A percentile compares a stretch with the other conserved stretches of the same genome.
Conservation (phyloP, 1,140 invertebrate species). For the Drosophila paulistorum region DNA sequence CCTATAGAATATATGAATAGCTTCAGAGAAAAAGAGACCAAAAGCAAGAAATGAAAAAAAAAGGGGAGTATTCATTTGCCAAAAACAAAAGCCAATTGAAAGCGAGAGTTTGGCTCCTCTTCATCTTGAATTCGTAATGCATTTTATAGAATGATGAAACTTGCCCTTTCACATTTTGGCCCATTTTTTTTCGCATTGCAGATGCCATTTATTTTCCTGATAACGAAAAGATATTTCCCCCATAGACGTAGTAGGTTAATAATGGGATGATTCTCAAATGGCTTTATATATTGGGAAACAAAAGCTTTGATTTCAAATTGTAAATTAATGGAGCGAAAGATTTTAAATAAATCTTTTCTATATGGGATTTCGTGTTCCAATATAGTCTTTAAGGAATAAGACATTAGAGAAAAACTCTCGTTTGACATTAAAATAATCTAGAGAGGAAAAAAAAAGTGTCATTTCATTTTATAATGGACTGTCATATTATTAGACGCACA, state of each 20-base stretch:
- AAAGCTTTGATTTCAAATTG: too few species aligned
- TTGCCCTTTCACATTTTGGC: neutral
- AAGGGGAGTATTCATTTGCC: neutral
- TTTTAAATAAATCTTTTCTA: too few species aligned
- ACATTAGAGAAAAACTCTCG: too few species aligned
- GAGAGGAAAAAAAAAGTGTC: neutral
- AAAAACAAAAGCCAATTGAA: slow-evolving; percentile 32
- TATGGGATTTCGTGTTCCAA: too few species aligned
- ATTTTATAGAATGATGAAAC: neutral
- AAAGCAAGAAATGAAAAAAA: slow-evolving; percentile 31
- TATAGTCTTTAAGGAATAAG: too few species aligned
- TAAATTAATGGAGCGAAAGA: too few species aligned
- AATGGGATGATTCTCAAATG: too few species aligned
- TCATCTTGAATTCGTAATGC: slow-evolving; percentile 4
- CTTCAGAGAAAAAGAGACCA: neutral
- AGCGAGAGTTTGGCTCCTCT: slow-evolving; percentile 2
- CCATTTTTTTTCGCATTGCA: slow-evolving; percentile 1
- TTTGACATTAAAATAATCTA: too few species aligned
- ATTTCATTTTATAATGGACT: slow-evolving; percentile 4
- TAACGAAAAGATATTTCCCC: neutral
- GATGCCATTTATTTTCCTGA: neutral
- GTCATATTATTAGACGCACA: neutral
- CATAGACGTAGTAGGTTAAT: too few species aligned
- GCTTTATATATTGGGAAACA: too few species aligned
- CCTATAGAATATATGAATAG: slow-evolving; percentile 11